phyloP scores from a whole-genome alignment of 2,888 invertebrate species.

The Eueremaeus valkanovi region DNA sequence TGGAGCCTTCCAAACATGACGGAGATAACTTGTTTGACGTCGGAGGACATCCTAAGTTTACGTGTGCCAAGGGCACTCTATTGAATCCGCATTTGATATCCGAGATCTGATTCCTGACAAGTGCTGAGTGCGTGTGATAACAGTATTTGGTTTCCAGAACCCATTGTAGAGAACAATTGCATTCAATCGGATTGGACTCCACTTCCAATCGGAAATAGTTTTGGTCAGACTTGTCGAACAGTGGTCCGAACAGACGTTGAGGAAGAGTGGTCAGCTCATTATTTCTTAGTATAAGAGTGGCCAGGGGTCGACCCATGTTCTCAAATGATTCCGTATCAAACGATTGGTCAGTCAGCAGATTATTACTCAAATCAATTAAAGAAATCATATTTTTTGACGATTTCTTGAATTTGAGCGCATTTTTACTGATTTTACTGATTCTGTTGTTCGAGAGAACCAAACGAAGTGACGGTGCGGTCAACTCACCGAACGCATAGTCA shows the following conservation, averaged over 20 bases:
- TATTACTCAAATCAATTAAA: conserved; percentile 5
- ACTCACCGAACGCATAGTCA: not conserved
- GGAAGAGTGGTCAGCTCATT: not conserved
- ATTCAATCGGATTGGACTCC: not conserved
- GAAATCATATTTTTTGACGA: not conserved
- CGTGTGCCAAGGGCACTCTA: not conserved
- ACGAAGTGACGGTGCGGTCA: not conserved
- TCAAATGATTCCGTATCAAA: not conserved
- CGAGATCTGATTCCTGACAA: not conserved
- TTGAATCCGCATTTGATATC: not conserved
- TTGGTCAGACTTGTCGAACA: not conserved
- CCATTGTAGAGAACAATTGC: conserved; percentile 25
- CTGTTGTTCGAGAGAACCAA: not conserved
- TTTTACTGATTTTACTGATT: not conserved
- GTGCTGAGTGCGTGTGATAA: not conserved
- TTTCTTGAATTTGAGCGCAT: not conserved
- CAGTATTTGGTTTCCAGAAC: conserved; percentile 1
- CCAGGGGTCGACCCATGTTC: not conserved
- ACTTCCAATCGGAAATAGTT: not conserved
- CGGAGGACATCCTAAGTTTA: not conserved
- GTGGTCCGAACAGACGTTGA: not conserved
- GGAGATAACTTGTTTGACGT: not conserved
- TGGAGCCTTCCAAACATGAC: not conserved
- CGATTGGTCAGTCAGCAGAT: not conserved
- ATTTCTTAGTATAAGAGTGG: not conserved